phyloP scores from a whole-genome alignment of 2,113 vertebrate genomes.

The Romanogobio albipinnatus region DNA sequence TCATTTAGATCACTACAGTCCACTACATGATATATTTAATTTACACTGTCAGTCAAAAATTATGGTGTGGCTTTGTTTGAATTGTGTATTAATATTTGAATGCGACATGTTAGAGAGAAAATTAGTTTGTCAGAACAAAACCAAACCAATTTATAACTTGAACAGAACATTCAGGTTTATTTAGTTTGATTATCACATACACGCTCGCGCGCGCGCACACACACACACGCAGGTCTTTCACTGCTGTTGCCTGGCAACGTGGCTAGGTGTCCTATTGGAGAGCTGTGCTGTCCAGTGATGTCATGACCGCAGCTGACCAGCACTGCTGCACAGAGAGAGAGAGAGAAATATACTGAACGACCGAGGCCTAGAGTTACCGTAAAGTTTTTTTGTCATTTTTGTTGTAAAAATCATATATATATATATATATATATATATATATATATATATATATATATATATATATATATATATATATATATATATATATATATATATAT shows the following conservation, averaged over 20 bases:
- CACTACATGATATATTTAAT: neutral
- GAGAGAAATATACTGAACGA: neutral
- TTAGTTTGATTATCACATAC: slow-evolving; percentile 46
- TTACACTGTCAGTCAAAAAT: neutral
- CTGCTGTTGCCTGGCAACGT: slow-evolving; percentile 82
- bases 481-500: too few relatives aligned
- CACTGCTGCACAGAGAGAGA: slow-evolving; percentile 52
- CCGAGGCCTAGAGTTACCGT: slow-evolving; percentile 13
- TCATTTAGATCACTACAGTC: neutral
- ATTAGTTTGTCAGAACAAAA: slow-evolving; percentile 57
- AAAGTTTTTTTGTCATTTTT: slow-evolving; percentile 21
- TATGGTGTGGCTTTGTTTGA: neutral
- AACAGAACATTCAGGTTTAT: slow-evolving; percentile 27
- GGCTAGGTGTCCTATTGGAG: slow-evolving; percentile 76
- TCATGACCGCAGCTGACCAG: slow-evolving; percentile 76
- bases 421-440: too few relatives aligned
- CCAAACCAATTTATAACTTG: slow-evolving; percentile 39
- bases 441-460: too few relatives aligned
- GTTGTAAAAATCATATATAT: neutral
- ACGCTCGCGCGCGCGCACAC: slow-evolving; percentile 36
- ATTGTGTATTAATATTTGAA: neutral
- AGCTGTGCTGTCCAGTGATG: slow-evolving; percentile 75
- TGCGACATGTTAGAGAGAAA: neutral
- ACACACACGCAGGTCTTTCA: slow-evolving; percentile 70
- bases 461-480: too few relatives aligned